Evolutionary conservation across 1,140 invertebrate species (phyloP), one percentile per base, ranked within the genome.

Genomic region (Dendrolimus punctatus): DNA sequence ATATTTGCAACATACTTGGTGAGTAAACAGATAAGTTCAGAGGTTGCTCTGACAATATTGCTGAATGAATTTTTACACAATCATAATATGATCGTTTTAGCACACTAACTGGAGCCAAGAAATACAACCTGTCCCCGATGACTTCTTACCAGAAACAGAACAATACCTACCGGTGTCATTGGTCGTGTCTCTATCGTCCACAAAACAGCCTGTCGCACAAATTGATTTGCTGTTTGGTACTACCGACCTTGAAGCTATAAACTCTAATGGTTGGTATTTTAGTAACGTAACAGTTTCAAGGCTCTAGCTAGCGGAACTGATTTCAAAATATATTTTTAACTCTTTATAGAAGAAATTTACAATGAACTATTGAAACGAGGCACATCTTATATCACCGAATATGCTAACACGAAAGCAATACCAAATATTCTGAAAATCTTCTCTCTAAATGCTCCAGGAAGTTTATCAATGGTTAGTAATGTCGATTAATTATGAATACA

Each of bases 1-100:
- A 90, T 92, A 53, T 83, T 90, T 53, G 85, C 87, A 53, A 83
- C 90, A 53, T 89, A 89, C 62, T 84, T 89, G 77, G 91, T 91
- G 23, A 23, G 23, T 3, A 23, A 23, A 23, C 23, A 23, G 3
- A 23, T 23, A 2, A 23, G 23, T 23, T 23, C 23, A 23, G 23
- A 23, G 23, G 23, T 23, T 23, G 23, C 23, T 23, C 23, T 23
- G 23, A 23, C 23, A 23, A 23, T 23, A 23, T 23, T 23, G 3
- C 1, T 23, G 3, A 23, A 23, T 23, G 23, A 23, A 23, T 23
- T 23, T 23, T 23, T 23, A 23, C 23, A 23, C 23, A 23, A 23
- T 23, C 3, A 23, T 23, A 23, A 23, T 23, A 44, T n/a, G 23
- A 44, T 39, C 8, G 8, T 51, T 51, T 45, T 62, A 90, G 88